A percentile compares a stretch with the other conserved stretches of the same genome.
phyloP scores from a whole-genome alignment of 1,140 invertebrate genomes.

The Tachypleus tridentatus region DNA sequence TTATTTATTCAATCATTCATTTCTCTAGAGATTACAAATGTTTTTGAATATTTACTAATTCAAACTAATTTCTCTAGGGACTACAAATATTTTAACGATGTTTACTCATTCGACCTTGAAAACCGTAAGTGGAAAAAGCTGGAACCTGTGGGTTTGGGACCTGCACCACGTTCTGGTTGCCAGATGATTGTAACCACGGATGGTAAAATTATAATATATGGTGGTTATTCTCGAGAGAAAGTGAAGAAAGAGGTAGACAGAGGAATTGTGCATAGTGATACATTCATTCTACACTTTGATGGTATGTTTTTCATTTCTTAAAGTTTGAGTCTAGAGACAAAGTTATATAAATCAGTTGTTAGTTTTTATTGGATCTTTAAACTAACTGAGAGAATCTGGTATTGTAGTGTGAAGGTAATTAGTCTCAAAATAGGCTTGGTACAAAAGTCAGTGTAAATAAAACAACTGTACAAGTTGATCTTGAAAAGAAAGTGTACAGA shows the following conservation, averaged over 20 bases:
- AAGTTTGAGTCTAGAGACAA: too few relatives aligned
- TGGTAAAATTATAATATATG: constrained; percentile 60
- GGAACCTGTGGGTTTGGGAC: constrained; percentile 48
- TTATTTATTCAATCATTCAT: neutral
- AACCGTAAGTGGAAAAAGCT: constrained; percentile 67
- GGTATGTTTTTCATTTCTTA: constrained; percentile 39
- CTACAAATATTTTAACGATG: constrained; percentile 82
- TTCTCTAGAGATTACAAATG: constrained; percentile 49
- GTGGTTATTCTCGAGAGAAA: constrained; percentile 71
- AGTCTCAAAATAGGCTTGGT: neutral
- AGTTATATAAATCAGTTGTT: too few relatives aligned
- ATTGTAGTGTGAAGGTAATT: neutral
- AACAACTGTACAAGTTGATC: too few relatives aligned
- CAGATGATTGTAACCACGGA: constrained; percentile 49
- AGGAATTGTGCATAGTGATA: constrained; percentile 65
- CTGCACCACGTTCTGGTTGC: constrained; percentile 59
- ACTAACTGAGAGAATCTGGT: too few relatives aligned
- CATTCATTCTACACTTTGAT: constrained; percentile 57
- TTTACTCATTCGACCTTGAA: constrained; percentile 68
- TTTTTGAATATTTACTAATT: neutral
- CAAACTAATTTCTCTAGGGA: constrained; percentile 42
- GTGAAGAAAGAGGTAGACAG: constrained; percentile 68
- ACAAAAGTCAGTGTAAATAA: too few relatives aligned
- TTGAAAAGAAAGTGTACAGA: too few relatives aligned
- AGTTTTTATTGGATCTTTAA: too few relatives aligned